phyloP scores from a whole-genome alignment of 1,140 invertebrate genomes.

The Drosophila burlai region DNA sequence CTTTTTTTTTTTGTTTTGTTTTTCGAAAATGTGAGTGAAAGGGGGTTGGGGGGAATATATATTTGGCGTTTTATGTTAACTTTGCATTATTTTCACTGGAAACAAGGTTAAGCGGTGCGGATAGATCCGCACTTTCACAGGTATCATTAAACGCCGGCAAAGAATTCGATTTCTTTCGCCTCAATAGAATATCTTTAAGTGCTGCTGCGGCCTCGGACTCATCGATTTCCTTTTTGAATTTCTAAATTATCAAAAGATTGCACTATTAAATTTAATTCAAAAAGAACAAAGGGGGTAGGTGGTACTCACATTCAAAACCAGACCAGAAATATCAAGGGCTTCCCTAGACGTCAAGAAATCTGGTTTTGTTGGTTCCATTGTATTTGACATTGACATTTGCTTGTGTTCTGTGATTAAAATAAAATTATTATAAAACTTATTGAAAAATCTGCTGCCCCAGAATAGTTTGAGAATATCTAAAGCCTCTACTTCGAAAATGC shows the following conservation, averaged over 20 bases:
- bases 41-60: constrained; percentile 61
- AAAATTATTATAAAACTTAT: neutral
- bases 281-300: neutral
- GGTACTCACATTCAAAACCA: constrained; percentile 41
- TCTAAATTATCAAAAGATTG: constrained; percentile 44
- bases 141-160: constrained; percentile 66
- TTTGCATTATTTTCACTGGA: constrained; percentile 83
- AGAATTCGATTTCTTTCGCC: constrained; percentile 62
- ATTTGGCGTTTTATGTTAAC: constrained; percentile 83
- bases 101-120: constrained; percentile 79
- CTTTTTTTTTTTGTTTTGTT: constrained; percentile 11
- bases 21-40: constrained; percentile 36
- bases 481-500: too few species aligned
- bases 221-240: constrained; percentile 69
- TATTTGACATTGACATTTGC: constrained; percentile 37
- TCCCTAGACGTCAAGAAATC: constrained; percentile 43
- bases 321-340: constrained; percentile 30
- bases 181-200: constrained; percentile 69
- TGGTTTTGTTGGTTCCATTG: constrained; percentile 36
- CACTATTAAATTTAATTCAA: neutral
- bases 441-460: neutral
- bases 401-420: constrained; percentile 34
- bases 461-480: too few species aligned
- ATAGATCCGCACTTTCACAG: constrained; percentile 68
- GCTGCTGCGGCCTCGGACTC: constrained; percentile 55